Conservation (phyloP, 2,113 vertebrate species). For the Scophthalmus maximus region DNA sequence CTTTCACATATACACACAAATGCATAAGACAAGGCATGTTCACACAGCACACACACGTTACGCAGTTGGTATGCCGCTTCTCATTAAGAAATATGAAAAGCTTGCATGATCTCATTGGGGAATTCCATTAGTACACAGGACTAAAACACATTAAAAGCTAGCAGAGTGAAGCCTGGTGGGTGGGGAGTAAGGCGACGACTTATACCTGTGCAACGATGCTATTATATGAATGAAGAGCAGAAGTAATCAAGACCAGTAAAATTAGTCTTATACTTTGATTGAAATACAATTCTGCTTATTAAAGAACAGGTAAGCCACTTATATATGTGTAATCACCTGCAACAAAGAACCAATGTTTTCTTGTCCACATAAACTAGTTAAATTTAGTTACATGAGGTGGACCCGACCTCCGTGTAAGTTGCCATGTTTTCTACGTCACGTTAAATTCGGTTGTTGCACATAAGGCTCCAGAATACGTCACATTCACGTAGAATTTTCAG, state of each 20-base stretch:
- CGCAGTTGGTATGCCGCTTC: constrained; percentile 61
- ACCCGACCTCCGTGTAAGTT: too few species aligned
- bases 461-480: too few species aligned
- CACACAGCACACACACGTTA: constrained; percentile 41
- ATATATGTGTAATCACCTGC: too few species aligned
- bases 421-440: too few species aligned
- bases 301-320: neutral
- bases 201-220: constrained; percentile 34
- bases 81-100: constrained; percentile 78
- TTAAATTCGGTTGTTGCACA: too few species aligned
- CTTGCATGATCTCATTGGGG: constrained; percentile 70
- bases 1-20: constrained; percentile 24
- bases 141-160: constrained; percentile 59
- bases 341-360: too few species aligned
- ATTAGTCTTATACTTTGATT: neutral
- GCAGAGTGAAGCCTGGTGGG: constrained; percentile 37
- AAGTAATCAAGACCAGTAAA: neutral
- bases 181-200: constrained; percentile 1
- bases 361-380: too few species aligned
- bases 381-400: too few species aligned
- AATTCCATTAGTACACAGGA: constrained; percentile 72
- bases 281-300: neutral
- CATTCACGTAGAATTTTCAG: too few species aligned
- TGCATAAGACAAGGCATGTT: constrained; percentile 15
- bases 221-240: constrained; percentile 29